Evolutionary conservation across 2,113 vertebrate genomes (phyloP).

Genomic region (Numenius arquata): DNA sequence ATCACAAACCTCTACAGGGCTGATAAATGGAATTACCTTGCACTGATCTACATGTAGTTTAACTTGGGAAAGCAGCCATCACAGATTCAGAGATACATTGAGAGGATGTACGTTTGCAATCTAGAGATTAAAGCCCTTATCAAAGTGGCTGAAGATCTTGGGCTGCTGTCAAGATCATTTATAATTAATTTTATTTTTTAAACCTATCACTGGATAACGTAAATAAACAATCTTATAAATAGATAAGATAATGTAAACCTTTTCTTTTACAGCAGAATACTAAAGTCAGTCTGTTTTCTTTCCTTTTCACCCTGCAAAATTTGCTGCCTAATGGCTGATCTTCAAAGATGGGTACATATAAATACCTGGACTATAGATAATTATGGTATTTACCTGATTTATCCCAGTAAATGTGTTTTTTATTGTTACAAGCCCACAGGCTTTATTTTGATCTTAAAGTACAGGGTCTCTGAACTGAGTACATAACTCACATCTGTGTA

Average conservation of each 20-base stretch:
- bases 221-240: background rate
- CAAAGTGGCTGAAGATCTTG: background rate
- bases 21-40: background rate
- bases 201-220: background rate
- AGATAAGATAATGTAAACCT: background rate
- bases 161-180: background rate
- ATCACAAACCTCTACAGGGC: background rate
- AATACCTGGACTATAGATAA: background rate
- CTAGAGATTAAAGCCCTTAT: background rate
- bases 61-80: background rate
- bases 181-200: background rate
- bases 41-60: background rate
- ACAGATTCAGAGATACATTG: background rate
- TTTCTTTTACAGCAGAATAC: background rate
- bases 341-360: background rate
- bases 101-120: background rate
- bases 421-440: background rate
- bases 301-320: background rate
- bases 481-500: background rate
- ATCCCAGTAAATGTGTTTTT: background rate
- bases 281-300: background rate
- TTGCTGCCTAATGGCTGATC: background rate
- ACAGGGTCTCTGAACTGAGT: background rate
- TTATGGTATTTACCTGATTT: accelerated
- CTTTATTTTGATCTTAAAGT: background rate